These are phyloP conservation scores for Chelmon rostratus DNA, from an alignment of 2,797 vertebrate genomes.

Conservation along the genomic window DNA sequence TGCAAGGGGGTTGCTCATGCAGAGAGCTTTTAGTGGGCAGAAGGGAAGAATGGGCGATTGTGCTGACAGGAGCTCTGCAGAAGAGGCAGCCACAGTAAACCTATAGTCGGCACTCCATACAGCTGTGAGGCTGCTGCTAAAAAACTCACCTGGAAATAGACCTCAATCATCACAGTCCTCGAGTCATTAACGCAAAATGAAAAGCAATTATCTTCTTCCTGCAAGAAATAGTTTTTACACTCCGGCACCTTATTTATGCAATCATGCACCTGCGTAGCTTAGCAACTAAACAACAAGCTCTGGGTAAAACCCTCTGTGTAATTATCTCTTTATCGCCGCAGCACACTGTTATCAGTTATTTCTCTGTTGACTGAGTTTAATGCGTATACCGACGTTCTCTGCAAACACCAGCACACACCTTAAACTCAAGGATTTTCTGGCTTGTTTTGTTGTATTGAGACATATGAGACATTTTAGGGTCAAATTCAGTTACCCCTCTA, in stretches of 20 bases:
- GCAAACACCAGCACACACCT: slow-evolving; percentile 1
- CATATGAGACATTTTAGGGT: slow-evolving; percentile 17
- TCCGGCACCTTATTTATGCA: slow-evolving; percentile 59
- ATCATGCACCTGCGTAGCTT: slow-evolving; percentile 67
- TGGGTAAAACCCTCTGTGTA: slow-evolving; percentile 56
- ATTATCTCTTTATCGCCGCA: slow-evolving; percentile 72
- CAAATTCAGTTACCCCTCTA: slow-evolving; percentile 14
- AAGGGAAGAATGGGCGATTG: slow-evolving; percentile 53
- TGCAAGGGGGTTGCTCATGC: slow-evolving; percentile 58
- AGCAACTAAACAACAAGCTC: slow-evolving; percentile 72
- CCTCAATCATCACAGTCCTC: slow-evolving; percentile 40
- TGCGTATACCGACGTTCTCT: slow-evolving; percentile 2
- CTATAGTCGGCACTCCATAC: not conserved
- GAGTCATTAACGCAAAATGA: slow-evolving; percentile 59
- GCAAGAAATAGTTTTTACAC: slow-evolving; percentile 61
- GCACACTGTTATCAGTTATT: slow-evolving; percentile 49
- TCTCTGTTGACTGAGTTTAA: slow-evolving; percentile 56
- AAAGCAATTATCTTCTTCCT: slow-evolving; percentile 65
- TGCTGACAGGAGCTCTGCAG: slow-evolving; percentile 37
- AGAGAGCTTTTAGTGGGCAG: slow-evolving; percentile 70
- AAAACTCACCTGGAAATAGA: slow-evolving; percentile 43
- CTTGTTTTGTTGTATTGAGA: slow-evolving; percentile 16
- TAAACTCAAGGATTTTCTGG: not conserved
- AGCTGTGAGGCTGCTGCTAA: slow-evolving; percentile 21
- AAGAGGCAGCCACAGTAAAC: slow-evolving; percentile 7